phyloP scores from a whole-genome alignment of 2,888 invertebrate genomes.

The Allolobophora icterica region DNA sequence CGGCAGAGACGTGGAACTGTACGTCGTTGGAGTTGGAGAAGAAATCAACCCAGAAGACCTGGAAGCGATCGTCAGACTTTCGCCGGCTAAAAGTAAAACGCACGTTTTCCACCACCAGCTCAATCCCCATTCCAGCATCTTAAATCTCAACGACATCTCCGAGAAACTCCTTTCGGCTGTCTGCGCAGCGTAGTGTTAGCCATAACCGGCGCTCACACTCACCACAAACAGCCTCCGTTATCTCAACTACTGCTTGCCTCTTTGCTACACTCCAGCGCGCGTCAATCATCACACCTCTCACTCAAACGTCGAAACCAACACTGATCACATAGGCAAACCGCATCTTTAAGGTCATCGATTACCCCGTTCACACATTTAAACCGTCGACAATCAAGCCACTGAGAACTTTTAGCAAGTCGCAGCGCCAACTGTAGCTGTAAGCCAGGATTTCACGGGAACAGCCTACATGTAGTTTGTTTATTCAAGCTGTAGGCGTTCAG shows the following conservation, averaged over 20 bases:
- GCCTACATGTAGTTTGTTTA: neutral
- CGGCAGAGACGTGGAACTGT: neutral
- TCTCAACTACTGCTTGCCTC: neutral
- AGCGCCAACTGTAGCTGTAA: neutral
- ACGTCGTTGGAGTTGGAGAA: neutral
- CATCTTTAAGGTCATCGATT: neutral
- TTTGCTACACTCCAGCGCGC: neutral
- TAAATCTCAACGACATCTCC: neutral
- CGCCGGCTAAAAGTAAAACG: neutral
- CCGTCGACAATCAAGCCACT: too few species aligned
- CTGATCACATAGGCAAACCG: neutral
- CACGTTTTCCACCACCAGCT: neutral
- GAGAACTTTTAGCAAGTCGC: too few species aligned
- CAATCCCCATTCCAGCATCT: neutral
- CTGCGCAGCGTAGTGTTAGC: neutral
- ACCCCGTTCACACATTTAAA: neutral
- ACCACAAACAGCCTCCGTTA: neutral
- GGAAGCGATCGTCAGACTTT: neutral
- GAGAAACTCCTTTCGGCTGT: neutral
- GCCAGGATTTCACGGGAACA: neutral
- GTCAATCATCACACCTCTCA: neutral
- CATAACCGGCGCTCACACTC: neutral
- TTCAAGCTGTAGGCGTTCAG: neutral
- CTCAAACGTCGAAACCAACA: neutral
- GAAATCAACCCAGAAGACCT: neutral